Evolutionary conservation across 2,797 vertebrate genomes (phyloP).

Genomic region (Falco concolor): DNA sequence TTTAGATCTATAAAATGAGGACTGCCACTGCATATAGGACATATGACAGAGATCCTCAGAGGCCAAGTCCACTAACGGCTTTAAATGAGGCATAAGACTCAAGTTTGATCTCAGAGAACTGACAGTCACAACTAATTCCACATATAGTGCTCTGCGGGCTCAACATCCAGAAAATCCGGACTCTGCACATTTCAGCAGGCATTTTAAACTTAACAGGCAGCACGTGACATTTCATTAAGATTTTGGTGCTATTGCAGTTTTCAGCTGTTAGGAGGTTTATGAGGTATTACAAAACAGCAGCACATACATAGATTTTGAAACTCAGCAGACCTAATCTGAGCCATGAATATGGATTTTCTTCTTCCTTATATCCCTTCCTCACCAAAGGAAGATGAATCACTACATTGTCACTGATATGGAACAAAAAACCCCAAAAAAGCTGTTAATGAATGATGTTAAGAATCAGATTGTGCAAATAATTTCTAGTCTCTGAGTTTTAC

Average conservation of each 20-base stretch:
- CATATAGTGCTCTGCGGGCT: not conserved
- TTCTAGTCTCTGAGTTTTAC: not conserved
- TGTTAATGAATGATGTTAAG: not conserved
- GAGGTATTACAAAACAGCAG: constrained; percentile 12
- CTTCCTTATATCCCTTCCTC: not conserved
- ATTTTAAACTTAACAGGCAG: constrained; percentile 11
- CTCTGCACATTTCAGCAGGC: constrained; percentile 15
- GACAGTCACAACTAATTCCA: not conserved
- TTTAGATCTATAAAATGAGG: not conserved
- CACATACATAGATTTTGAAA: not conserved
- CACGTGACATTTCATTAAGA: constrained; percentile 7
- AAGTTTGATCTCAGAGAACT: not conserved
- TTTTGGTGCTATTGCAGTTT: not conserved
- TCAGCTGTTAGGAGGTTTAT: not conserved
- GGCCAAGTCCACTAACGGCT: not conserved
- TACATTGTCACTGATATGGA: not conserved
- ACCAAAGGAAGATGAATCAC: not conserved
- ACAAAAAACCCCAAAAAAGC: not conserved
- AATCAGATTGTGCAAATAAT: not conserved
- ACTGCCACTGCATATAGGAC: not conserved
- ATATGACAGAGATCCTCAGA: not conserved
- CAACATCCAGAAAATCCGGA: not conserved
- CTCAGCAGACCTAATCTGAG: not conserved
- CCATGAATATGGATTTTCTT: constrained; percentile 14
- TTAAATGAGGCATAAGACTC: constrained; percentile 9